Evolutionary conservation across 2,797 vertebrate genomes (phyloP), one percentile per base, ranked within the genome.

Genomic region (Cyprinella venusta): DNA sequence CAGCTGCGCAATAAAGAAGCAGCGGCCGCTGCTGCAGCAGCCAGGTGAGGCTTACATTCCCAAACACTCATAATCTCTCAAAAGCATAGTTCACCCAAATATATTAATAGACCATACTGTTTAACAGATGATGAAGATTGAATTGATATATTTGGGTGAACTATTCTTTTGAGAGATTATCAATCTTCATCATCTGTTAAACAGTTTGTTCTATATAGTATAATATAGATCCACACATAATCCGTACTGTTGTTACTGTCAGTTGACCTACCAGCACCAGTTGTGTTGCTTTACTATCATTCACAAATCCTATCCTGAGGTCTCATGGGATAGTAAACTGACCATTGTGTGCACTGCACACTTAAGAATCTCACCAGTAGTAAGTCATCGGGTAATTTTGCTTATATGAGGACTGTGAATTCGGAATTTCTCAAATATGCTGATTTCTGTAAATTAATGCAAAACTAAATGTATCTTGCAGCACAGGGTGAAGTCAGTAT

Each of bases 1-100:
- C 89, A 94, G 86, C 81, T 94, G 81, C 91, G 90, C 48, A 91
- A 84, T 16, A 85, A 90, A 75, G 94, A 95, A 56, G 86, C 86
- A 30, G 86, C 86, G 24, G 75, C 90, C 0, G 78, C 88, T 5
- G 79, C 83, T 70, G 91, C 59, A 2, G 82, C 76, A n/a, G 76
- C 71, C 87, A 94, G 93, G 90, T 92, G 85, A 48, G 81, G 3
- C 16, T 0, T 19, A 12, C 42, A 59, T 19, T 38, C 5, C 13
- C n/a, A 36, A 13, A 59, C 5, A 42, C 36, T 21, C 67, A 19
- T 52, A 8, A 26, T 65, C 33, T 21, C 16, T 65, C 36, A 8
- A 64, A 33, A 18, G 63, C 8, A 6, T 33, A 50, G 45, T 50
- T 71, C 24, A 71, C n/a, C n/a, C 3, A 71, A 30, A 48, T 45